phyloP scores from a whole-genome alignment of 1,140 invertebrate species.

The Antheraea mylitta region DNA sequence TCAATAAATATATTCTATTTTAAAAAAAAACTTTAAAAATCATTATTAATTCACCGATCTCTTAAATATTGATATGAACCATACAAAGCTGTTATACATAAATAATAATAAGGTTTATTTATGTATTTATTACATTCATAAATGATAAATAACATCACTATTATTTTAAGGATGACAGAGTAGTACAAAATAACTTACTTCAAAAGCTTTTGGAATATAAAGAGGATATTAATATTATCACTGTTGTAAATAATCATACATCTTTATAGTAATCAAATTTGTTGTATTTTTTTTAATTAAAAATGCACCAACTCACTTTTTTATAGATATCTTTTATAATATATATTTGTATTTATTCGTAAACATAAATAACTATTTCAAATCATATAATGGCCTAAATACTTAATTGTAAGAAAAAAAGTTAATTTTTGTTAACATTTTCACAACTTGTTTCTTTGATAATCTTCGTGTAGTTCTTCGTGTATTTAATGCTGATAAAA shows the following conservation, averaged over 20 bases:
- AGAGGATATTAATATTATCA: neutral
- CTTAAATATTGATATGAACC: too few relatives aligned
- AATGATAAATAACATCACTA: too few relatives aligned
- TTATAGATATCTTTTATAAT: neutral
- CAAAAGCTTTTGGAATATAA: neutral
- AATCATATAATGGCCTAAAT: conserved; percentile 32
- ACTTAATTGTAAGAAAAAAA: conserved; percentile 15
- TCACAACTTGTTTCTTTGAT: conserved; percentile 8
- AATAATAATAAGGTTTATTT: too few relatives aligned
- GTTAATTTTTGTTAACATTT: neutral
- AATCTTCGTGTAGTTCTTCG: conserved; percentile 12
- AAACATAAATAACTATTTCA: conserved; percentile 6
- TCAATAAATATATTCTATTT: too few relatives aligned
- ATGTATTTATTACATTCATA: too few relatives aligned
- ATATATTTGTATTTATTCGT: conserved; percentile 1
- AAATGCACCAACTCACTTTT: neutral
- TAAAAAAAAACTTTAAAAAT: too few relatives aligned
- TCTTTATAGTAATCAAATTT: neutral
- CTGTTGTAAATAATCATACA: neutral
- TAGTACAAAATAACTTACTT: neutral
- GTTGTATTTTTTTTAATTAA: neutral
- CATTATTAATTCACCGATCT: too few relatives aligned
- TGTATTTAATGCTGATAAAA: conserved; percentile 32
- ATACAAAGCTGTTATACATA: too few relatives aligned
- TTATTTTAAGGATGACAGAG: neutral